A percentile compares a stretch with the other conserved stretches of the same genome.
These are phyloP conservation scores for Tetheella fluctuosa DNA, from an alignment of 2,888 invertebrate species.

Conservation along the genomic window DNA sequence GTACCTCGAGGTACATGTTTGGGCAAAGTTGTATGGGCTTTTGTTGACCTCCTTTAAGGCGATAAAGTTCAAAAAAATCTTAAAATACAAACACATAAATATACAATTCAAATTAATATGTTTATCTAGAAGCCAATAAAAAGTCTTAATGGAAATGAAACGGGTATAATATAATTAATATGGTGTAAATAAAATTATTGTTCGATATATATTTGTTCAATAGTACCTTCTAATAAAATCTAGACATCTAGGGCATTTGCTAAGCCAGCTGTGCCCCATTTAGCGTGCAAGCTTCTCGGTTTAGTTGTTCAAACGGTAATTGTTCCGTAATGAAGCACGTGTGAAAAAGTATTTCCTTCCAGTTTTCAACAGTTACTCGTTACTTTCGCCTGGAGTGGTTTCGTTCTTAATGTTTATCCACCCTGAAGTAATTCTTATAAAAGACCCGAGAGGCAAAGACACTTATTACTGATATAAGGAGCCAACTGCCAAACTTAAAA, in stretches of 20 bases:
- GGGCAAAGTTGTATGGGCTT: too few species aligned
- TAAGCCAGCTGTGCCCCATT: neutral
- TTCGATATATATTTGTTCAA: too few species aligned
- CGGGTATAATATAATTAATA: too few species aligned
- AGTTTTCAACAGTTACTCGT: neutral
- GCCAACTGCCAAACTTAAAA: neutral
- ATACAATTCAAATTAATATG: too few species aligned
- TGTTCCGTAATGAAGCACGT: constrained; percentile 4
- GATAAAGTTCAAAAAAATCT: too few species aligned
- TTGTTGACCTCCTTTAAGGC: too few species aligned
- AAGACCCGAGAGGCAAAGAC: neutral
- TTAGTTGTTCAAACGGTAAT: constrained; percentile 2
- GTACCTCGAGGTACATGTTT: too few species aligned
- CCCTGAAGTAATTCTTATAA: neutral
- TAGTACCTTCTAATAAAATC: too few species aligned
- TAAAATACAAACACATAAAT: too few species aligned
- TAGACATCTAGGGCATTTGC: neutral
- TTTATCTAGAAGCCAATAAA: too few species aligned
- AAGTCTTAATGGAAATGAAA: too few species aligned
- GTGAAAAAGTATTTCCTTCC: neutral
- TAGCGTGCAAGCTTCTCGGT: neutral
- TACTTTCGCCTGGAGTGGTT: neutral
- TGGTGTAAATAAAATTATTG: too few species aligned
- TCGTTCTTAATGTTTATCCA: neutral
- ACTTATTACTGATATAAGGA: neutral